Percentiles rank a stretch among this genome's conserved stretches.
These are phyloP conservation scores for Corythornis madagascariensis DNA, from an alignment of 2,113 vertebrate species.

Conservation along the genomic window DNA sequence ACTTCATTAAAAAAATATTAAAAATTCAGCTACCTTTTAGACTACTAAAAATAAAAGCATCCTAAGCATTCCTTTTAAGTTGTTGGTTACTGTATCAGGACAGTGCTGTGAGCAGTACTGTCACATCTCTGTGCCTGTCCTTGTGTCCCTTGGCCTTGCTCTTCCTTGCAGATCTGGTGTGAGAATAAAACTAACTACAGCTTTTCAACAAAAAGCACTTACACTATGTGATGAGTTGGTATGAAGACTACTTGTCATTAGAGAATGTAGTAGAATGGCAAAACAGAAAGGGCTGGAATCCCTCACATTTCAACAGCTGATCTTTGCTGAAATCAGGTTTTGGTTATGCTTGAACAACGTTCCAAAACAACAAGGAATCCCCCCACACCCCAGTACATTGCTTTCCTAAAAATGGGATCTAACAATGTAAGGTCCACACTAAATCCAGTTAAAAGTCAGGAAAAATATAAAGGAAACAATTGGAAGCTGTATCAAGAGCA, in stretches of 20 bases:
- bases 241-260: not conserved
- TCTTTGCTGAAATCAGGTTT: not conserved
- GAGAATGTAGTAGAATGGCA: not conserved
- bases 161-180: not conserved
- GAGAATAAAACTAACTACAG: not conserved
- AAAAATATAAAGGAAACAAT: not conserved
- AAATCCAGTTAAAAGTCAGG: not conserved
- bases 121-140: not conserved
- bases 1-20: not conserved
- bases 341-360: not conserved
- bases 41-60: not conserved
- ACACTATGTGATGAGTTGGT: not conserved
- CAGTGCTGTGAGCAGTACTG: not conserved
- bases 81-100: not conserved
- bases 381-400: not conserved
- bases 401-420: not conserved
- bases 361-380: not conserved
- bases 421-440: not conserved
- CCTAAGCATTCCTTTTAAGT: not conserved
- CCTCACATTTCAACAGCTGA: not conserved
- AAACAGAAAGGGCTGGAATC: not conserved
- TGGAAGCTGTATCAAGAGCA: not conserved
- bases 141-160: not conserved
- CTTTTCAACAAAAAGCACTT: conserved; percentile 24
- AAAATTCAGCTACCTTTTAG: not conserved